Percentiles rank a stretch among this genome's conserved stretches.
These are phyloP conservation scores for Microvelia longipes DNA, from an alignment of 1,140 invertebrate genomes.

Conservation along the genomic window DNA sequence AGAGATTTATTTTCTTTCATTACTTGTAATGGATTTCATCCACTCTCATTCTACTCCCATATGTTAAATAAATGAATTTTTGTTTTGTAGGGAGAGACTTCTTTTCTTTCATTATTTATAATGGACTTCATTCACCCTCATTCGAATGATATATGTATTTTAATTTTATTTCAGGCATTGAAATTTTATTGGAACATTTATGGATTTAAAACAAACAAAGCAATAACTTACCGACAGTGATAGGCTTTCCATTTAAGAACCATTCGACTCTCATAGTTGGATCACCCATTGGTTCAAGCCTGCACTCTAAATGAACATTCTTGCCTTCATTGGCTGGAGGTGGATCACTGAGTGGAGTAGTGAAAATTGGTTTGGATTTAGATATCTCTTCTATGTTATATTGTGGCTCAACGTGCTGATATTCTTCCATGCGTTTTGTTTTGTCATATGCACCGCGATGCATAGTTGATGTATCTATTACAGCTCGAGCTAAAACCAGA, in stretches of 20 bases:
- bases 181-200: too few relatives aligned
- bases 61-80: too few relatives aligned
- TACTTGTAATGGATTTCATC: too few relatives aligned
- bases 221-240: slow-evolving; percentile 64
- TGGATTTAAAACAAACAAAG: too few relatives aligned
- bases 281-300: slow-evolving; percentile 83
- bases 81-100: too few relatives aligned
- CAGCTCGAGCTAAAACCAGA: slow-evolving; percentile 61
- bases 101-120: not conserved
- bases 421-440: slow-evolving; percentile 70
- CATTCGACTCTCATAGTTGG: slow-evolving; percentile 92
- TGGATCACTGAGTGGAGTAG: slow-evolving; percentile 64
- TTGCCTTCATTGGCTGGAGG: slow-evolving; percentile 75
- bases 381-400: slow-evolving; percentile 85
- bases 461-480: slow-evolving; percentile 76
- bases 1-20: too few relatives aligned
- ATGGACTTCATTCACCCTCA: not conserved
- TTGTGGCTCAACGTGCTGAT: slow-evolving; percentile 68
- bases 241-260: slow-evolving; percentile 78
- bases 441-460: slow-evolving; percentile 69
- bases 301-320: slow-evolving; percentile 78
- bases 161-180: too few relatives aligned
- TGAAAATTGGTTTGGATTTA: slow-evolving; percentile 81
- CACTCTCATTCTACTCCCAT: too few relatives aligned
- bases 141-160: too few relatives aligned